phyloP scores from a whole-genome alignment of 2,888 invertebrate species.

The Volucella inflata region DNA sequence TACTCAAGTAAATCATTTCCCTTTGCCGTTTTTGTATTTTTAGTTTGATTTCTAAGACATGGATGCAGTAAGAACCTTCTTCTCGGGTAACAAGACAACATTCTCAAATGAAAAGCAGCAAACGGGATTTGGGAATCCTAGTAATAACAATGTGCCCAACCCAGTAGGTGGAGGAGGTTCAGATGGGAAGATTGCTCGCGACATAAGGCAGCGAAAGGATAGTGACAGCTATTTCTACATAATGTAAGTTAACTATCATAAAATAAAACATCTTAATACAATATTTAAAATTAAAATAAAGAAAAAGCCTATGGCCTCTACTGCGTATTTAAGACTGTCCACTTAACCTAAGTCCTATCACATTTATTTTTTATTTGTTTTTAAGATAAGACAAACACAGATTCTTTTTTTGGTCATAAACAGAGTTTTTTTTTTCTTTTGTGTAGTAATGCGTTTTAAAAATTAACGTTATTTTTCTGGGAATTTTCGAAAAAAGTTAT shows the following conservation, averaged over 20 bases:
- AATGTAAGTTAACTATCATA: constrained; percentile 80
- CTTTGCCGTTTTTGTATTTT: constrained; percentile 6
- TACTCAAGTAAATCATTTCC: neutral
- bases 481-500: too few relatives aligned
- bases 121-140: constrained; percentile 57
- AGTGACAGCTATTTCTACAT: constrained; percentile 83
- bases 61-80: constrained; percentile 81
- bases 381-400: neutral
- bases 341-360: too few relatives aligned
- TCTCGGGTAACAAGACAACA: constrained; percentile 78
- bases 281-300: neutral
- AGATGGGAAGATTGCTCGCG: constrained; percentile 76
- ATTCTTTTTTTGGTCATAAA: neutral
- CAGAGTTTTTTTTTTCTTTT: neutral
- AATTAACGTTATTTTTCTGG: too few relatives aligned
- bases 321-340: too few relatives aligned
- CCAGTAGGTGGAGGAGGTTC: constrained; percentile 75
- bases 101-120: constrained; percentile 77
- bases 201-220: constrained; percentile 79
- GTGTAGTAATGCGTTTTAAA: too few relatives aligned
- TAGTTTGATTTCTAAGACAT: constrained; percentile 72
- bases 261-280: neutral
- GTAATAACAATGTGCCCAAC: constrained; percentile 57
- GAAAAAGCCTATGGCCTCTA: neutral
- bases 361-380: neutral